A percentile compares a stretch with the other conserved stretches of the same genome.
Conservation (phyloP, 2,888 invertebrate genomes). For the Sturmia bella region DNA sequence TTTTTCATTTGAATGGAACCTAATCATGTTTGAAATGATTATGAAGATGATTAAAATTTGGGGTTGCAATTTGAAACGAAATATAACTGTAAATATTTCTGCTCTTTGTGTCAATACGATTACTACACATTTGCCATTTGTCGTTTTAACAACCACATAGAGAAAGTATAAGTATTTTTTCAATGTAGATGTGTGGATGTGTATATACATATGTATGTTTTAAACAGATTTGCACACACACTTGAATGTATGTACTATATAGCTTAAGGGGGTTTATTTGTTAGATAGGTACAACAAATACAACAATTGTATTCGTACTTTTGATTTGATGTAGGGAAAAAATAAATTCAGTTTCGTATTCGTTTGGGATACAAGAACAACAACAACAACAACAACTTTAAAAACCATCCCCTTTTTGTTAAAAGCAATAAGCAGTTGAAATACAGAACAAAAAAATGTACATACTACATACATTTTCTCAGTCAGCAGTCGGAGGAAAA, state of each 20-base stretch:
- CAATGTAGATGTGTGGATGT: neutral
- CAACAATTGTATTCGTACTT: constrained; percentile 39
- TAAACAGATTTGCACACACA: no score
- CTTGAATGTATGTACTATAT: constrained; percentile 12
- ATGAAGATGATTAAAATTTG: constrained; percentile 49
- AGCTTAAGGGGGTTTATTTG: constrained; percentile 64
- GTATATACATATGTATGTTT: no score
- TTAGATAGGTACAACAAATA: constrained; percentile 38
- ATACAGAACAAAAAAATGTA: constrained; percentile 52
- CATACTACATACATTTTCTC: constrained; percentile 16
- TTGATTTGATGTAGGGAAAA: constrained; percentile 26
- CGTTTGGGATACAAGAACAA: constrained; percentile 51
- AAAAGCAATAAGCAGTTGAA: constrained; percentile 55
- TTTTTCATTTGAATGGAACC: constrained; percentile 19
- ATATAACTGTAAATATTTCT: constrained; percentile 51
- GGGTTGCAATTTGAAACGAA: constrained; percentile 65
- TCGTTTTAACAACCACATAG: constrained; percentile 40
- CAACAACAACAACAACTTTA: constrained; percentile 35
- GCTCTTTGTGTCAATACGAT: constrained; percentile 60
- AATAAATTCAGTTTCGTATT: constrained; percentile 56
- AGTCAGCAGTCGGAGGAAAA: constrained; percentile 6
- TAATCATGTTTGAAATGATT: constrained; percentile 27
- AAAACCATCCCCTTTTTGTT: constrained; percentile 67
- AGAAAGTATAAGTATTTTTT: constrained; percentile 3
- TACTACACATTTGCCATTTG: constrained; percentile 53